Conservation (phyloP, 2,888 invertebrate species). For the Sphecodes monilicornis region DNA sequence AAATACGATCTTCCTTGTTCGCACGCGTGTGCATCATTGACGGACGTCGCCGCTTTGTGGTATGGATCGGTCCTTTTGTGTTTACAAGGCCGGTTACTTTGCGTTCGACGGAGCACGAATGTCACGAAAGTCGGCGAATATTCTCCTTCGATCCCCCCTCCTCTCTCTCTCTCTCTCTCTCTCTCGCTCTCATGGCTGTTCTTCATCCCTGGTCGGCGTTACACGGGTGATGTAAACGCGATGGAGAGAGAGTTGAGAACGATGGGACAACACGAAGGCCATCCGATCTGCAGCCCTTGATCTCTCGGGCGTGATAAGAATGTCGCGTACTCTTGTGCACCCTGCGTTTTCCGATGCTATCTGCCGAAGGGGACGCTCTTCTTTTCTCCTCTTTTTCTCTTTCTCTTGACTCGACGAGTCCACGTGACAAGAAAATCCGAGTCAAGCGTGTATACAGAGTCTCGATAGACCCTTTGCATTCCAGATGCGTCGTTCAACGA, state of each 20-base stretch:
- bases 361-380: not conserved
- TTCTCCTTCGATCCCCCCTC: constrained; percentile 24
- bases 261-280: not conserved
- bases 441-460: not conserved
- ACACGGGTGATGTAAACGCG: not conserved
- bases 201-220: not conserved
- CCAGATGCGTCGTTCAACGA: not conserved
- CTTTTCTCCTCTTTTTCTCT: not conserved
- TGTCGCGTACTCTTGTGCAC: constrained; percentile 28
- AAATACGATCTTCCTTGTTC: constrained; percentile 41
- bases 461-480: not conserved
- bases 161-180: constrained; percentile 21
- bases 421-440: constrained; percentile 5
- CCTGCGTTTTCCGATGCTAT: constrained; percentile 34
- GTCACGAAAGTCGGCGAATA: constrained; percentile 62
- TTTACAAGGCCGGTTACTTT: constrained; percentile 63
- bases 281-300: constrained; percentile 57
- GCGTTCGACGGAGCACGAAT: constrained; percentile 68
- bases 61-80: constrained; percentile 35
- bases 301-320: constrained; percentile 65
- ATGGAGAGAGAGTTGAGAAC: constrained; percentile 8
- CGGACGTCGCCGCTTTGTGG: constrained; percentile 15
- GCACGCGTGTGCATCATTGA: constrained; percentile 12
- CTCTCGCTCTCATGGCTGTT: constrained; percentile 2
- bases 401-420: not conserved